Evolutionary conservation across 2,888 invertebrate species (phyloP).

Genomic region (Diogma glabrata): DNA sequence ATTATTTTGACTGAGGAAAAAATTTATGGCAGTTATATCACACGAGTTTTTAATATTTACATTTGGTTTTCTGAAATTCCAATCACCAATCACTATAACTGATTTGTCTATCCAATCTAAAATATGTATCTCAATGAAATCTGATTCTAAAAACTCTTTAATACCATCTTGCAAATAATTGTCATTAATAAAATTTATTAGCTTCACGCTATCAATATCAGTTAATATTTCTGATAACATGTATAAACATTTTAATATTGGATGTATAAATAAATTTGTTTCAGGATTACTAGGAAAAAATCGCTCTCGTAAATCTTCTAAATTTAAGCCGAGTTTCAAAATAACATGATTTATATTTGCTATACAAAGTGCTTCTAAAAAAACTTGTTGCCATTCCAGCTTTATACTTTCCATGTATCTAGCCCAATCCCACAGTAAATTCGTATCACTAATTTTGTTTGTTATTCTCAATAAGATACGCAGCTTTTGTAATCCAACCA

Average conservation of each 20-base stretch:
- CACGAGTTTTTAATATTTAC: constrained; percentile 6
- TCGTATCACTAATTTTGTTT: background rate
- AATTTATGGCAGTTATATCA: too few relatives aligned
- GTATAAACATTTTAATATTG: constrained; percentile 29
- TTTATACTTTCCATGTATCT: constrained; percentile 11
- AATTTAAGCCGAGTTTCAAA: constrained; percentile 24
- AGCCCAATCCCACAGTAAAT: constrained; percentile 18
- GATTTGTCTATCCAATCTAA: background rate
- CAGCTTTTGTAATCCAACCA: constrained; percentile 4
- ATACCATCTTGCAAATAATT: background rate
- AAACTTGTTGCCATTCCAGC: constrained; percentile 31
- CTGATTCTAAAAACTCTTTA: background rate
- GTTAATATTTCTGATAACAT: constrained; percentile 26
- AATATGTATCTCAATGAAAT: background rate
- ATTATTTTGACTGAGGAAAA: too few relatives aligned
- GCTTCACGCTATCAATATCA: background rate
- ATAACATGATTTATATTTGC: constrained; percentile 33
- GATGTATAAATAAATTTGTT: constrained; percentile 24
- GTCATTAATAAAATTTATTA: background rate
- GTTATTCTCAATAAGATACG: background rate
- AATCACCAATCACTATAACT: background rate
- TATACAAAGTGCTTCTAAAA: constrained; percentile 37
- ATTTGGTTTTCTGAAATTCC: background rate
- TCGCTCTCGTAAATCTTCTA: constrained; percentile 16
- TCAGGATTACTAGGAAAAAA: constrained; percentile 21